Conservation (phyloP, 2,113 vertebrate species). For the Tylochromis polylepis region DNA sequence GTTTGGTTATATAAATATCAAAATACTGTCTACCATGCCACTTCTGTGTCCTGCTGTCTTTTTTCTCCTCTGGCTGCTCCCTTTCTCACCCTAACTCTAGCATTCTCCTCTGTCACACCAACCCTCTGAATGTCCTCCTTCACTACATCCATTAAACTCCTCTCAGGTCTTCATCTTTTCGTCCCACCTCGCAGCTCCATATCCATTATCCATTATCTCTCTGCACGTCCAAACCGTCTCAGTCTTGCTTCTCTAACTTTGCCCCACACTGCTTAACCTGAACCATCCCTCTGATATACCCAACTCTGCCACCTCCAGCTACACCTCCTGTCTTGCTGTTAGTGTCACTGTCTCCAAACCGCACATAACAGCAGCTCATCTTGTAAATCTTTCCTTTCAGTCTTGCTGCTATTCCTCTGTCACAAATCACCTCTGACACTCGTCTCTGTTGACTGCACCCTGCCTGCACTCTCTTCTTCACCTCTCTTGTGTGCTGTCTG, state of each 20-base stretch:
- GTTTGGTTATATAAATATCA: too few relatives aligned
- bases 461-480: neutral
- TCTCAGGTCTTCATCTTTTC: neutral
- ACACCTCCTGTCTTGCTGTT: neutral
- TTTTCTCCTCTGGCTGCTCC: neutral
- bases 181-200: neutral
- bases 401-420: accelerated
- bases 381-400: neutral
- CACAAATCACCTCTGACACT: neutral
- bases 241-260: neutral
- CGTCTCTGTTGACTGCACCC: neutral
- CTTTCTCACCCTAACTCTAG: neutral
- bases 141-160: neutral
- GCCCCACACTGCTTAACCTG: neutral
- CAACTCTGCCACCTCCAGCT: neutral
- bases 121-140: neutral
- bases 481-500: neutral
- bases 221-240: neutral
- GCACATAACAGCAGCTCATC: neutral
- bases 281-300: neutral
- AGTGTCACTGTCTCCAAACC: neutral
- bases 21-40: too few relatives aligned
- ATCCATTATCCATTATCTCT: neutral
- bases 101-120: neutral
- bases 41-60: too few relatives aligned